A percentile compares a stretch with the other conserved stretches of the same genome.
Evolutionary conservation across 2,888 invertebrate species (phyloP).

Genomic region (Caenorhabditis uteleia): DNA sequence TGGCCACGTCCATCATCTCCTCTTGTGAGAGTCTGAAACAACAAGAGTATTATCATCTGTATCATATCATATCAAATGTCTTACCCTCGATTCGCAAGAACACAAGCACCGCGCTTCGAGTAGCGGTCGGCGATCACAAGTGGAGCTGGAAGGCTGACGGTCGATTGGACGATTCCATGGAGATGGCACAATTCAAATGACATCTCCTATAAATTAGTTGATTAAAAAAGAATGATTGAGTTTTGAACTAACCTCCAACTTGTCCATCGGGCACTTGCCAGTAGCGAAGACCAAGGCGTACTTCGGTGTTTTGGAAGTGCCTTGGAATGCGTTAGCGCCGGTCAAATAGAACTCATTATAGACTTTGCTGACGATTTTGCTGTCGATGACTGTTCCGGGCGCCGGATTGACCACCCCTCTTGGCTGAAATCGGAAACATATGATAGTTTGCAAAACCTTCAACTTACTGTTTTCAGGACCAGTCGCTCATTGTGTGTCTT

Average conservation of each 20-base stretch:
- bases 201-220: no score
- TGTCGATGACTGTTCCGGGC: conserved; percentile 28
- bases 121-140: conserved; percentile 19
- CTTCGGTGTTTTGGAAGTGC: conserved; percentile 22
- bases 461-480: no score
- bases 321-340: conserved; percentile 25
- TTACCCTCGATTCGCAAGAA: no score
- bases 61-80: no score
- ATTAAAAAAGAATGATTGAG: no score
- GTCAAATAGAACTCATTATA: conserved; percentile 29
- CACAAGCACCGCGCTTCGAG: conserved; percentile 23
- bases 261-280: not conserved
- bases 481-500: not conserved
- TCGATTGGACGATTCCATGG: conserved; percentile 19
- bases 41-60: no score
- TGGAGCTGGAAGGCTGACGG: conserved; percentile 16
- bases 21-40: no score
- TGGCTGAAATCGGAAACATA: no score
- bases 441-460: no score
- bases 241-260: no score
- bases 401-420: no score
- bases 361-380: conserved; percentile 6
- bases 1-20: no score
- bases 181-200: conserved; percentile 13
- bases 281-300: conserved; percentile 11